phyloP scores from a whole-genome alignment of 2,888 invertebrate species.

The Spilosoma lubricipeda region DNA sequence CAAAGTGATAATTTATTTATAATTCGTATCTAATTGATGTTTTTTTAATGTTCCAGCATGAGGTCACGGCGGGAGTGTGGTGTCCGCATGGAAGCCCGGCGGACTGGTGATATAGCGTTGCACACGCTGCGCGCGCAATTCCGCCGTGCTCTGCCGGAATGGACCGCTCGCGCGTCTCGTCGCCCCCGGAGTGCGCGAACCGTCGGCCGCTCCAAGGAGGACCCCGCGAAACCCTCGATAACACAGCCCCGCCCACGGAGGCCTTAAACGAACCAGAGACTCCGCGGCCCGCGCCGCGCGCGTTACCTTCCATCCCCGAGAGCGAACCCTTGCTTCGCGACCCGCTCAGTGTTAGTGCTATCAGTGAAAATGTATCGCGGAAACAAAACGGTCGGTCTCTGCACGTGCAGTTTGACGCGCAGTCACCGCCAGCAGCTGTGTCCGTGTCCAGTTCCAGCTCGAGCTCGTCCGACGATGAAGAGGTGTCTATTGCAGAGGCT shows the following conservation, averaged over 20 bases:
- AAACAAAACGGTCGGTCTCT: slow-evolving; percentile 74
- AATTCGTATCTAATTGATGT: slow-evolving; percentile 22
- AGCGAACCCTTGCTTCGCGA: slow-evolving; percentile 74
- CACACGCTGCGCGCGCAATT: slow-evolving; percentile 76
- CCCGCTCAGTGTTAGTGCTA: slow-evolving; percentile 44
- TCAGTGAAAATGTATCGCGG: slow-evolving; percentile 53
- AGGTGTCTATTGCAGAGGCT: slow-evolving; percentile 88
- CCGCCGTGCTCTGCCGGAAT: slow-evolving; percentile 77
- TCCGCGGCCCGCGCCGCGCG: slow-evolving; percentile 73
- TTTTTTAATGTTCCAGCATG: slow-evolving; percentile 75
- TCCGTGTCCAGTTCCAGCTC: slow-evolving; percentile 81
- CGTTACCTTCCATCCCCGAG: slow-evolving; percentile 76
- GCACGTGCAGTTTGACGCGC: slow-evolving; percentile 87
- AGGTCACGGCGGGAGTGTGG: slow-evolving; percentile 82
- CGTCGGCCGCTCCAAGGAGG: slow-evolving; percentile 80
- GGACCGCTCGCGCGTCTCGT: slow-evolving; percentile 79
- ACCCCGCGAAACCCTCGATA: slow-evolving; percentile 75
- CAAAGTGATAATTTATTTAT: slow-evolving; percentile 3
- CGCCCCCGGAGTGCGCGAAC: slow-evolving; percentile 76
- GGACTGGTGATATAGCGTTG: slow-evolving; percentile 78
- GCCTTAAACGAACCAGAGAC: slow-evolving; percentile 74
- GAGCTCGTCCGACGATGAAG: slow-evolving; percentile 88
- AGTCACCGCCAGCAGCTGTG: slow-evolving; percentile 75
- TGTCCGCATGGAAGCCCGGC: slow-evolving; percentile 84
- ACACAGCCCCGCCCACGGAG: slow-evolving; percentile 64